Percentiles rank a stretch among this genome's conserved stretches.
phyloP scores from a whole-genome alignment of 1,140 invertebrate genomes.

The Drosophila repleta region DNA sequence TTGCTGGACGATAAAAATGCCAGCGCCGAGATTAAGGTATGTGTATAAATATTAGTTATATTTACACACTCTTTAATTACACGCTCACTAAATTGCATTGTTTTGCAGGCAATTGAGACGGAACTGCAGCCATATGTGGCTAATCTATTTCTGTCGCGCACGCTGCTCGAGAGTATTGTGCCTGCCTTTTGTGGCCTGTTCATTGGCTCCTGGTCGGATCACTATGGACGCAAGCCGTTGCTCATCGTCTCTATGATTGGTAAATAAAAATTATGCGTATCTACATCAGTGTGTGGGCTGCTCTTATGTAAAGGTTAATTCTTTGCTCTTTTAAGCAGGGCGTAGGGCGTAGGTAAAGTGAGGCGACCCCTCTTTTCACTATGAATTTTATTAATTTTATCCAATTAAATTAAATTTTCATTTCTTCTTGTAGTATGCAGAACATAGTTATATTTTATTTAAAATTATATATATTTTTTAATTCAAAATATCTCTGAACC shows the following conservation, averaged over 20 bases:
- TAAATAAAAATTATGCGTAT: conserved; percentile 52
- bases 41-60: neutral
- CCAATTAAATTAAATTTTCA: too few species aligned
- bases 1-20: conserved; percentile 84
- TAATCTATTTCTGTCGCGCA: conserved; percentile 86
- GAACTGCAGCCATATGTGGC: conserved; percentile 87
- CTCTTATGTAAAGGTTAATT: too few species aligned
- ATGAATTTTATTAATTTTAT: too few species aligned
- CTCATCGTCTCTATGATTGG: conserved; percentile 86
- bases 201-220: conserved; percentile 90
- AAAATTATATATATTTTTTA: too few species aligned
- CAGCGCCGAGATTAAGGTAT: conserved; percentile 83
- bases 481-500: too few species aligned
- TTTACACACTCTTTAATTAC: neutral
- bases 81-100: neutral
- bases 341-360: too few species aligned
- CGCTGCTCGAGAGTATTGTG: conserved; percentile 86
- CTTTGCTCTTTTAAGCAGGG: too few species aligned
- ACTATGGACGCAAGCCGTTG: conserved; percentile 89
- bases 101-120: conserved; percentile 85
- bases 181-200: conserved; percentile 88
- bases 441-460: too few species aligned
- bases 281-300: neutral
- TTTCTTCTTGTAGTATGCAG: too few species aligned
- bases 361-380: too few species aligned